phyloP scores from a whole-genome alignment of 1,140 invertebrate genomes.

The Idris sp. region DNA sequence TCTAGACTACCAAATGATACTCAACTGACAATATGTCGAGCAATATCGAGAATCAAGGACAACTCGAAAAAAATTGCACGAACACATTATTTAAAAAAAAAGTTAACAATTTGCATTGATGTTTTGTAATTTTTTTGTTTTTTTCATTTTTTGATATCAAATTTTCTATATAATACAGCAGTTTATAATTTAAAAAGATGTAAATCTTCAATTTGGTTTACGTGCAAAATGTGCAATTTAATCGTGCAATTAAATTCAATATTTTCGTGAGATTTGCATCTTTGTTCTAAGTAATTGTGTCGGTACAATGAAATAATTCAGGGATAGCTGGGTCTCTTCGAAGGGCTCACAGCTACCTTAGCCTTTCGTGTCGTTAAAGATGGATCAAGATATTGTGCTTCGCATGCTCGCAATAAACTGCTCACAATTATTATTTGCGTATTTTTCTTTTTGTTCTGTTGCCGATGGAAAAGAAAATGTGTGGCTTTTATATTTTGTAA shows the following conservation, averaged over 20 bases:
- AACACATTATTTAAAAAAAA: too few species aligned
- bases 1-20: constrained; percentile 65
- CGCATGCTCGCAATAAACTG: constrained; percentile 39
- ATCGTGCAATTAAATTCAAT: constrained; percentile 60
- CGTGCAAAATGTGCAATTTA: constrained; percentile 41
- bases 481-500: constrained; percentile 1
- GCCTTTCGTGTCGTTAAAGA: constrained; percentile 29
- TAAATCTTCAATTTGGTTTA: too few species aligned
- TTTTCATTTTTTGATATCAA: too few species aligned
- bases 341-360: constrained; percentile 37
- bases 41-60: constrained; percentile 56
- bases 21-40: constrained; percentile 57
- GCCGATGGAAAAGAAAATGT: too few species aligned
- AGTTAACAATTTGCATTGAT: too few species aligned
- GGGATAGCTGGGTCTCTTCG: constrained; percentile 31
- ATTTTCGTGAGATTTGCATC: constrained; percentile 59
- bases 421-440: constrained; percentile 39
- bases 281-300: constrained; percentile 51
- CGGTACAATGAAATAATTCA: constrained; percentile 47
- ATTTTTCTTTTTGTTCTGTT: constrained; percentile 2
- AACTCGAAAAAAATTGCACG: constrained; percentile 1
- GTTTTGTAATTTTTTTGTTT: too few species aligned
- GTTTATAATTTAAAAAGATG: too few species aligned
- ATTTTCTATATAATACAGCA: too few species aligned
- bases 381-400: constrained; percentile 37